Evolutionary conservation across 2,113 vertebrate species (phyloP), one percentile per base, ranked within the genome.

Genomic region (Cyanoramphus novaezelandiae): DNA sequence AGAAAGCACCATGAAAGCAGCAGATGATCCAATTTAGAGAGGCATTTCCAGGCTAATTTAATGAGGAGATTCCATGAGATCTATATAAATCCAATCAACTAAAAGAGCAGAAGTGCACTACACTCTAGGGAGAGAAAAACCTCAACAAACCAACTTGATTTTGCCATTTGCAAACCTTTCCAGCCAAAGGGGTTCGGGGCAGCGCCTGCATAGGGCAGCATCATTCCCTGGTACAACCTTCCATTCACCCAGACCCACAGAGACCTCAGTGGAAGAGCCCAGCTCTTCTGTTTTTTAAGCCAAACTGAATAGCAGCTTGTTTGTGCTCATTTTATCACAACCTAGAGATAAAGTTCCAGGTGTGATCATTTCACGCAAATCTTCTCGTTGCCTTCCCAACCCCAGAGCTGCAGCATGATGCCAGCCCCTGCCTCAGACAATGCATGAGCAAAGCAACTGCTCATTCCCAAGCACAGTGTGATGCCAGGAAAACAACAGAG

Each of bases 51-150:
- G 49, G 50, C 88, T 97, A 97, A 96, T 96, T 93, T 95, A 97
- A 86, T 88, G 88, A 97, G 83, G 21, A 87, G 92, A 95, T 94
- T 93, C 88, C 53, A 91, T 44, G 41, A 91, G 92, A 94, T 91
- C 96, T 88, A 89, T 85, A 72, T 41, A 90, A 97, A 97, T 93
- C 95, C 71, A 95, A 97, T 97, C 93, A 95, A 20, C 86, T 90
- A 27, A 68, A 80, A 93, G 57, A 92, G 64, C 53, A 82, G 79
- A 79, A 57, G 44, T 90, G 29, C 67, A 76, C 67, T 84, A 60
- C 16, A 19, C 77, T 68, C 67, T 5, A 13, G 11, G 35, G 14
- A 25, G 1, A 5, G 3, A 6, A 10, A 68, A 60, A 17, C 2
- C 20, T 33, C n/a, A 24, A 10, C 17, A 9, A 2, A 24, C 29